Base-by-base conservation (phyloP, 2,888 invertebrate species). In the Aricia artaxerxes region DNA sequence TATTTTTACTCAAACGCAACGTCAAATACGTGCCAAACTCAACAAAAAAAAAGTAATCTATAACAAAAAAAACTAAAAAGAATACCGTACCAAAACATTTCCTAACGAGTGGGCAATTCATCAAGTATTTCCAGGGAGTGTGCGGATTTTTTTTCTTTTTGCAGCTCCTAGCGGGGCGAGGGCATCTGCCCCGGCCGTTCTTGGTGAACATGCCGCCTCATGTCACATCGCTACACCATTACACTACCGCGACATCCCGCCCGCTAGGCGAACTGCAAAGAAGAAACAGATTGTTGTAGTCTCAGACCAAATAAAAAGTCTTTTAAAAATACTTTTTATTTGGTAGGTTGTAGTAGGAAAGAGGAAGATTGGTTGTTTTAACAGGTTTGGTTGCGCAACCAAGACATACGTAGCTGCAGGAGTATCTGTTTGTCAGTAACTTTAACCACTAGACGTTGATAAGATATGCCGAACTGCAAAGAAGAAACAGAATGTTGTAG, bases 71-170 rank as follows among this genome's bases (percentile, higher is more conserved):
- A 86, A 87, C 85, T 86, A 84, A 84, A 87, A 86, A 87, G 86
- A 91, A 92, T 93, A 94, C 91, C 88, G 85, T 95, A 95, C 95
- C 95, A 90, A 95, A 95, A 91, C 95, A 95, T 95, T 95, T 95
- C 87, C 94, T 95, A 94, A 95, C 94, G 89, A 95, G 94, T 93
- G 94, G 94, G 93, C 95, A 95, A 95, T 94, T 94, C 94, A 95
- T 95, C 94, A 95, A 95, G 94, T 94, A 94, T 88, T 95, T 94
- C 95, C 94, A 94, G 88, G 95, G 94, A 85, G 95, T 94, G 86
- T 94, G 94, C 82, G 92, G 91, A 82, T 93, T 90, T 81, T 95
- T 94, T 92, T 94, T 95, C 92, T 92, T 94, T 90, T 92, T 94
- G 87, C 90, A 89, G 86, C 92, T 91, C 87, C 92, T 93, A 88